Conservation (phyloP, 2,888 invertebrate genomes). For the Heliconius cydno region DNA sequence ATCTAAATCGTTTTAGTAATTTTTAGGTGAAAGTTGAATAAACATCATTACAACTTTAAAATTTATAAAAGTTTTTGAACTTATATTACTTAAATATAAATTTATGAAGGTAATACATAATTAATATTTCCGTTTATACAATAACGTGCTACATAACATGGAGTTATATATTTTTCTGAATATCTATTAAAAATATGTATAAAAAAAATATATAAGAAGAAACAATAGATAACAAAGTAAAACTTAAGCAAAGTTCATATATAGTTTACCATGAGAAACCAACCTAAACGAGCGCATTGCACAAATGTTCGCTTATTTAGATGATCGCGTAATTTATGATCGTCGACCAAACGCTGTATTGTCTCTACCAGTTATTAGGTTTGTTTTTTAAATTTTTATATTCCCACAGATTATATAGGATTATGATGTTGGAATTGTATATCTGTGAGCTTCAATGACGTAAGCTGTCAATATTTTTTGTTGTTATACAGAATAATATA, state of each 20-base stretch:
- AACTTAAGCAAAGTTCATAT: background rate
- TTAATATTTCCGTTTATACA: too few relatives aligned
- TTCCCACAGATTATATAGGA: slow-evolving; percentile 45
- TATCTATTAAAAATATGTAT: background rate
- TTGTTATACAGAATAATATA: background rate
- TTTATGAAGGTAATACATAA: too few relatives aligned
- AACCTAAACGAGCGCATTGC: slow-evolving; percentile 68
- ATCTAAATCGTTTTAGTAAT: too few relatives aligned
- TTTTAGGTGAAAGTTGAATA: too few relatives aligned
- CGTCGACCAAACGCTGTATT: slow-evolving; percentile 52
- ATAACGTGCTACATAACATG: background rate
- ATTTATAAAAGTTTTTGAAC: too few relatives aligned
- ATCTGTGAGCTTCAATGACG: background rate
- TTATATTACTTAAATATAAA: too few relatives aligned
- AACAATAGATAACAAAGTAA: background rate
- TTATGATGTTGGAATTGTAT: slow-evolving; percentile 40
- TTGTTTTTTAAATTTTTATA: slow-evolving; percentile 45
- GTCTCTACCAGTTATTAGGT: slow-evolving; percentile 54
- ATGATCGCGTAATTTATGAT: slow-evolving; percentile 55
- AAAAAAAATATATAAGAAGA: background rate
- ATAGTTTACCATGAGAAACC: background rate
- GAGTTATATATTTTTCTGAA: background rate
- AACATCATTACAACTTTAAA: too few relatives aligned
- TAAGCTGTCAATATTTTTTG: background rate
- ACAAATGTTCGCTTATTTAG: slow-evolving; percentile 72